Evolutionary conservation across 2,888 invertebrate species (phyloP).

Genomic region (Schrankia costaestrigalis): DNA sequence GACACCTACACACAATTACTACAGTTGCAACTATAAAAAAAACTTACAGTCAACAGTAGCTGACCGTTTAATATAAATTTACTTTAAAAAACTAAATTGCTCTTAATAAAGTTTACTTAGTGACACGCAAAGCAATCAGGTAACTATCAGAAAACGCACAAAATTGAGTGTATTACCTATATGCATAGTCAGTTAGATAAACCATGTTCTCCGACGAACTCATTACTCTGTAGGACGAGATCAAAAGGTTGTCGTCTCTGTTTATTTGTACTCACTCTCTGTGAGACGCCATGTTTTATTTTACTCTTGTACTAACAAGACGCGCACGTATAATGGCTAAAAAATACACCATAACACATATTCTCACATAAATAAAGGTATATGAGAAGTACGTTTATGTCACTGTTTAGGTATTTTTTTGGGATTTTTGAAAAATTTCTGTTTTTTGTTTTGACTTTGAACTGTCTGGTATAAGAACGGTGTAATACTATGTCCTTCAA

Average conservation of each 20-base stretch:
- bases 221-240: constrained; percentile 43
- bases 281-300: constrained; percentile 27
- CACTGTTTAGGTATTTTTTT: not conserved
- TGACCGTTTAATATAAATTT: no score
- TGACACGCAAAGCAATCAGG: no score
- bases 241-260: constrained; percentile 46
- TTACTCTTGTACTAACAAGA: constrained; percentile 34
- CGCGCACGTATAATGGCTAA: constrained; percentile 27
- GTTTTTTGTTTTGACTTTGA: no score
- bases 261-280: constrained; percentile 46
- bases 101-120: no score
- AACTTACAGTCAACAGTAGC: no score
- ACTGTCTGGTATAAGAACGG: no score
- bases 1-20: no score
- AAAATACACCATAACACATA: constrained; percentile 20
- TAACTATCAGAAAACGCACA: not conserved
- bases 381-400: constrained; percentile 2
- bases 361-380: constrained; percentile 14
- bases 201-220: constrained; percentile 28
- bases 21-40: no score
- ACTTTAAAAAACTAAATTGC: no score
- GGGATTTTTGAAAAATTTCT: no score
- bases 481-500: no score
- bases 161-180: constrained; percentile 27
- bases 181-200: constrained; percentile 11